phyloP scores from a whole-genome alignment of 2,797 vertebrate species.

The Prionace glauca region DNA sequence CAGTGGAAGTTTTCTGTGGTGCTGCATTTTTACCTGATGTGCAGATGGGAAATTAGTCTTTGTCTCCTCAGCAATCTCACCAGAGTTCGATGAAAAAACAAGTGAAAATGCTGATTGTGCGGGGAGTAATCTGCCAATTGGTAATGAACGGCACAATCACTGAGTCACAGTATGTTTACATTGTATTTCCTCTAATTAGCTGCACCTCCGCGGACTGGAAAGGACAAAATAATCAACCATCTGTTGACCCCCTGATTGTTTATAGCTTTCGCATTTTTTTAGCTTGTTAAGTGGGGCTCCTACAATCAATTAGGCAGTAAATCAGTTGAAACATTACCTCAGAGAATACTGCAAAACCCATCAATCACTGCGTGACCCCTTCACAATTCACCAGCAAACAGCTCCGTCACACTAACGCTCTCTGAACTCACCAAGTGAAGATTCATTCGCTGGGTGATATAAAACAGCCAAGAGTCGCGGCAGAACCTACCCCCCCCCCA shows the following conservation, averaged over 20 bases:
- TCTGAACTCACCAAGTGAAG: background rate
- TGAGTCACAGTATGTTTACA: background rate
- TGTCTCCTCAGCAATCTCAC: no score
- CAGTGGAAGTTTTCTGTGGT: background rate
- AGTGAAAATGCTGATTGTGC: background rate
- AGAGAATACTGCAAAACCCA: slow-evolving; percentile 21
- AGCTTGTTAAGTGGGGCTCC: slow-evolving; percentile 24
- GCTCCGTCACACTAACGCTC: background rate
- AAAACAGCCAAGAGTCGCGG: background rate
- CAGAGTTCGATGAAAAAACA: background rate
- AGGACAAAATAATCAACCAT: slow-evolving; percentile 18
- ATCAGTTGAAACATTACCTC: slow-evolving; percentile 32
- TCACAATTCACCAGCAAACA: slow-evolving; percentile 25
- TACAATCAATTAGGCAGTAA: slow-evolving; percentile 36
- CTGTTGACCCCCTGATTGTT: slow-evolving; percentile 29
- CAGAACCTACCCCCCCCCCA: background rate
- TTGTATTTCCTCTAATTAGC: background rate
- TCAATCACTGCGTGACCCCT: slow-evolving; percentile 26
- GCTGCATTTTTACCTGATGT: background rate
- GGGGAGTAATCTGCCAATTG: background rate
- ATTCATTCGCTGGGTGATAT: slow-evolving; percentile 13
- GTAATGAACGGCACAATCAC: background rate
- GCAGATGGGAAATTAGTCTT: background rate
- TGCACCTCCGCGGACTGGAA: background rate
- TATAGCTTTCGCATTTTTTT: slow-evolving; percentile 6